A percentile compares a stretch with the other conserved stretches of the same genome.
Evolutionary conservation across 2,113 vertebrate genomes (phyloP).

Genomic region (Takifugu bimaculatus): DNA sequence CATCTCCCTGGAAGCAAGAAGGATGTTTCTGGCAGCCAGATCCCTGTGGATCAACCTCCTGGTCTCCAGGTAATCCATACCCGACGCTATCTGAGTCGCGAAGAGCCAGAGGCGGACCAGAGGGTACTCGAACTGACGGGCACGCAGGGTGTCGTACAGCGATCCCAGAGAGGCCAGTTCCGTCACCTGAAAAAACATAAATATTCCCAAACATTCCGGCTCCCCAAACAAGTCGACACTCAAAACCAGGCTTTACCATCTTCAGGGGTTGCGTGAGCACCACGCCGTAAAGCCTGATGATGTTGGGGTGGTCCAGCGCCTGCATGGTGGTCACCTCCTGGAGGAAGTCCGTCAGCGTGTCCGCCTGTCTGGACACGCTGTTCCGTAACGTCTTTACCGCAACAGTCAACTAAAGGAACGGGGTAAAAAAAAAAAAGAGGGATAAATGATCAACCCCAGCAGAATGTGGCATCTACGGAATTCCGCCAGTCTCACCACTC

Average conservation of each 20-base stretch:
- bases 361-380: conserved; percentile 61
- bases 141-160: conserved; percentile 77
- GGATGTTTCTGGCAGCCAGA: conserved; percentile 83
- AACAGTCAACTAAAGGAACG: conserved; percentile 72
- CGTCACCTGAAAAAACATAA: conserved; percentile 74
- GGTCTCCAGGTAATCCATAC: conserved; percentile 84
- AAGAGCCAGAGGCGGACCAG: conserved; percentile 82
- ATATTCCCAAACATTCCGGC: neutral
- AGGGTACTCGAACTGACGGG: conserved; percentile 70
- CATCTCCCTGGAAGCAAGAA: conserved; percentile 74
- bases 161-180: conserved; percentile 82
- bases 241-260: conserved; percentile 73
- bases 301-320: conserved; percentile 82
- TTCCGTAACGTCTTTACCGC: conserved; percentile 82
- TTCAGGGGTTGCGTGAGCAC: conserved; percentile 85
- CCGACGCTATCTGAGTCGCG: conserved; percentile 78
- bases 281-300: conserved; percentile 84
- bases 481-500: conserved; percentile 68
- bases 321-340: conserved; percentile 86
- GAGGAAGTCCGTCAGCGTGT: conserved; percentile 82
- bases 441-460: neutral
- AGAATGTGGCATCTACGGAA: too few relatives aligned
- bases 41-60: conserved; percentile 84
- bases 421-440: neutral
- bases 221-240: neutral